Evolutionary conservation across 92 coral and sea anemone genomes (phyloP), one percentile per base, ranked within the genome.

Genomic region (Porites lobata): DNA sequence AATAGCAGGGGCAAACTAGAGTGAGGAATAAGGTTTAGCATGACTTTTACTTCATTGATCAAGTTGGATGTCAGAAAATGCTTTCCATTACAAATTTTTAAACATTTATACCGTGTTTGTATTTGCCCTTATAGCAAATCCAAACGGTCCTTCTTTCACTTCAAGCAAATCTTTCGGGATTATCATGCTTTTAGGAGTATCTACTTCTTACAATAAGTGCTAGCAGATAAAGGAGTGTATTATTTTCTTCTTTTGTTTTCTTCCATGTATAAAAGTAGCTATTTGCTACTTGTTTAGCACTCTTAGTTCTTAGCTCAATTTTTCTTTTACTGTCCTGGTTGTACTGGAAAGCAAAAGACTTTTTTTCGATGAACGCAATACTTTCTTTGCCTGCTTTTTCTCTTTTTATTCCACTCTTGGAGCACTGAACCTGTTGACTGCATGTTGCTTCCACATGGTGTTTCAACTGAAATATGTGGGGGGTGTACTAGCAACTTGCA

Each of bases 211-310:
- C 17, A 2, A 54, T 11, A 15, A 73, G 8, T 9, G 10, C 69
- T 58, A 2, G 4, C 13, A 78, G 82, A 4, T 6, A 29, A 24
- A 78, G 69, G 59, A 78, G 82, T 78, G 4, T 62, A 1, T 58
- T 59, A 13, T 65, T 53, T 52, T 57, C 52, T 78, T 59, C 82
- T 71, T 9, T 78, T 13, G 83, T 66, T 69, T 59, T 72, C 71
- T 26, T 83, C 80, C 80, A 73, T 13, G 72, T 72, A 18, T 72
- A 61, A 70, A 81, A 81, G 50, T 81, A 81, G 17, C 85, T 76
- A 81, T 81, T 81, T 81, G 85, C 85, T 21, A 79, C 32, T 21
- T 62, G 32, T 22, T 79, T 81, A 19, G 75, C 47, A 22, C 72
- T 54, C 21, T 72, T 59, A 18, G 15, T 65, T 20, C 10, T 51